phyloP scores from a whole-genome alignment of 2,113 vertebrate species.

The Acrocephalus kingi region DNA sequence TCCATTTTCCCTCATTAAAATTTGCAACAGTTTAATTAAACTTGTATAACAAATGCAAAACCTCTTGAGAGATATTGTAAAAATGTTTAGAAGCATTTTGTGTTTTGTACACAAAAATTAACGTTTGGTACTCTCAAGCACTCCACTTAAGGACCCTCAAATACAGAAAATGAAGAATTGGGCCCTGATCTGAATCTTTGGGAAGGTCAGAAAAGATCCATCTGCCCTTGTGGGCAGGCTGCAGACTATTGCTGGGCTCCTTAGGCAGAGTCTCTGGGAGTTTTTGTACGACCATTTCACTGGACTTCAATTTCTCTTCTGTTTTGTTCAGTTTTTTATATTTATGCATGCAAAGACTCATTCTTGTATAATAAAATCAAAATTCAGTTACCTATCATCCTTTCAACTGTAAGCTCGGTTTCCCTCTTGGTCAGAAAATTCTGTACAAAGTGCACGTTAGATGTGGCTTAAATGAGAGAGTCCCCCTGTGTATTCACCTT shows the following conservation, averaged over 20 bases:
- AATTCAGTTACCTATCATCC: not conserved
- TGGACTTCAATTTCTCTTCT: not conserved
- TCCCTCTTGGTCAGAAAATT: not conserved
- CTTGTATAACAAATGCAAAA: not conserved
- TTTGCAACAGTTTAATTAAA: not conserved
- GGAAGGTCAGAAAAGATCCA: not conserved
- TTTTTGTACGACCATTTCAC: not conserved
- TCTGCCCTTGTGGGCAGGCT: not conserved
- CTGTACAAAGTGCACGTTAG: not conserved
- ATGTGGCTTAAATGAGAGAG: not conserved
- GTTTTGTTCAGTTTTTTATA: not conserved
- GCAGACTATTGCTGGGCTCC: not conserved
- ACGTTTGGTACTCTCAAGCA: not conserved
- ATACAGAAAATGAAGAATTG: not conserved
- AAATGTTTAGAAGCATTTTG: not conserved
- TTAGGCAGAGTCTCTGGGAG: fast-evolving
- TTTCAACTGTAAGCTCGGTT: not conserved
- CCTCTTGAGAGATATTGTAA: not conserved
- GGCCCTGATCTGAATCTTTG: not conserved
- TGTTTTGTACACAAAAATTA: not conserved
- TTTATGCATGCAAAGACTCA: not conserved
- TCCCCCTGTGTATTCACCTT: not conserved
- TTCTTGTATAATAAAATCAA: not conserved
- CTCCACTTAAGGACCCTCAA: not conserved
- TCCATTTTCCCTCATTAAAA: not conserved